phyloP scores from a whole-genome alignment of 2,113 vertebrate genomes.

The Oostethus manadensis region DNA sequence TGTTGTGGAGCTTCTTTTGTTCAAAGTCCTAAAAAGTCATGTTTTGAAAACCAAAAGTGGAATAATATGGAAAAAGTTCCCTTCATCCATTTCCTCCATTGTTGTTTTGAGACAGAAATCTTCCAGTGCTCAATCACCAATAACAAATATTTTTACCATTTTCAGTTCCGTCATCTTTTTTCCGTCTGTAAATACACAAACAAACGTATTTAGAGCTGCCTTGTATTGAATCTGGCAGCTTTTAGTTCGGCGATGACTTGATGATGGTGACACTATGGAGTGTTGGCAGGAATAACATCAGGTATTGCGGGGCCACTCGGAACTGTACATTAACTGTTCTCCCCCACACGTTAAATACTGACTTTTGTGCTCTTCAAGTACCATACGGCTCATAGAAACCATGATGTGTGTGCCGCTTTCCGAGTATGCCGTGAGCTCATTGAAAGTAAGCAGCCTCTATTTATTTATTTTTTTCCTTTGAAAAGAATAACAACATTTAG shows the following conservation, averaged over 20 bases:
- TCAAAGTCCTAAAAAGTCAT: not conserved
- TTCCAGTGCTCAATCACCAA: not conserved
- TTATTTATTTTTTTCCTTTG: not conserved
- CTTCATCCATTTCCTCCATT: not conserved
- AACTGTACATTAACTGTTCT: constrained; percentile 30
- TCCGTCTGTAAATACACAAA: constrained; percentile 3
- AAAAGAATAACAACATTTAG: constrained; percentile 9
- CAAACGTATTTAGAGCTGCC: not conserved
- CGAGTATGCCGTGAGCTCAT: constrained; percentile 6
- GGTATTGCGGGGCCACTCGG: constrained; percentile 15
- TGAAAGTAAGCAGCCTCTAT: not conserved
- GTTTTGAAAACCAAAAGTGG: not conserved
- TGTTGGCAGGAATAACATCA: constrained; percentile 33
- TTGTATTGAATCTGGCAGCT: constrained; percentile 15
- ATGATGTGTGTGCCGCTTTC: constrained; percentile 5
- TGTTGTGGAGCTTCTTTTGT: not conserved
- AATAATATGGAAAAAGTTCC: not conserved
- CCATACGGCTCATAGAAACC: constrained; percentile 10
- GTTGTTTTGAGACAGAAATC: not conserved
- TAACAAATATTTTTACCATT: constrained; percentile 2
- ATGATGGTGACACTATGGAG: constrained; percentile 11
- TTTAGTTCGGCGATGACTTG: constrained; percentile 16
- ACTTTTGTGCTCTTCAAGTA: constrained; percentile 11
- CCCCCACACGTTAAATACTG: constrained; percentile 21
- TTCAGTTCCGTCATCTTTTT: not conserved